These are phyloP conservation scores for Lerista edwardsae DNA, from an alignment of 2,797 vertebrate genomes.

Conservation along the genomic window DNA sequence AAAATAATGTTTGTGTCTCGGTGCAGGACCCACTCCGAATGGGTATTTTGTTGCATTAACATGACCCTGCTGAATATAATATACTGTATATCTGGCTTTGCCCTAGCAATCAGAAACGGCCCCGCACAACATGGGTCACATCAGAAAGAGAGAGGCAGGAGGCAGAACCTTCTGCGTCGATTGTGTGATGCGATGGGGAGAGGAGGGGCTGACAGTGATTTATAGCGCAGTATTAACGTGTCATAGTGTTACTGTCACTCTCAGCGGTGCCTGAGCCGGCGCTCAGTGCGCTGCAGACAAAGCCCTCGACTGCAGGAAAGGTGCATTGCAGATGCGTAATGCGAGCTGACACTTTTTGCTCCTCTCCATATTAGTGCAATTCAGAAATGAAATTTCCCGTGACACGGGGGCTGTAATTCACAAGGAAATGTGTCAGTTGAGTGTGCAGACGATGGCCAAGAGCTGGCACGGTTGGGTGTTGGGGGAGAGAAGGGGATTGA, in stretches of 20 bases:
- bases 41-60: slow-evolving; percentile 42
- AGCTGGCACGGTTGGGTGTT: not conserved
- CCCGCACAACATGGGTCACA: not conserved
- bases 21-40: slow-evolving; percentile 19
- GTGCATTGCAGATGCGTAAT: fast-evolving
- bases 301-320: not conserved
- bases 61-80: slow-evolving; percentile 22
- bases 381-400: slow-evolving; percentile 36
- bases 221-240: slow-evolving; percentile 43
- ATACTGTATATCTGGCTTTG: slow-evolving; percentile 4
- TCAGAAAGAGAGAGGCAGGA: slow-evolving; percentile 22
- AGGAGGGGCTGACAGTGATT: slow-evolving; percentile 32
- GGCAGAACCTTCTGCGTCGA: not conserved
- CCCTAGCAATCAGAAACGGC: slow-evolving; percentile 34
- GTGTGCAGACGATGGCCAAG: not conserved
- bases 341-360: slow-evolving; percentile 40
- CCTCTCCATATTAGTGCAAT: slow-evolving; percentile 27
- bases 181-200: not conserved
- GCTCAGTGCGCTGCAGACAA: slow-evolving; percentile 11
- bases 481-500: not conserved
- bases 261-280: slow-evolving; percentile 6
- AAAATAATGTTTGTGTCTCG: slow-evolving; percentile 40
- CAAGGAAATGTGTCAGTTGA: not conserved
- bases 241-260: slow-evolving; percentile 37
- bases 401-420: not conserved